Base-by-base conservation (phyloP, 2,797 vertebrate genomes). In the Lates japonicus region DNA sequence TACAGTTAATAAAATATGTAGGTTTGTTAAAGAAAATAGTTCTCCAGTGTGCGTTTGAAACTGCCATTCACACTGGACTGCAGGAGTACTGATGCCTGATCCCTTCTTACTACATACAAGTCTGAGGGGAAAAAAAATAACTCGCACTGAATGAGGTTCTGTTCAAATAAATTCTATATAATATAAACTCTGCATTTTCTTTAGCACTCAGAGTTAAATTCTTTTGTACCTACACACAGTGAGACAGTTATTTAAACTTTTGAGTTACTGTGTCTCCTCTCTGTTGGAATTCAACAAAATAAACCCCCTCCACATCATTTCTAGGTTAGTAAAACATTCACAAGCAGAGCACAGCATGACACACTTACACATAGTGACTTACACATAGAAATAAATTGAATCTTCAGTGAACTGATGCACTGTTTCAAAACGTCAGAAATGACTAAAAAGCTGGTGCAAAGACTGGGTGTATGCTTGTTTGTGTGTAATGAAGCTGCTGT, bases 311-410 rank as follows among this genome's bases (percentile, higher is more conserved):
- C 2, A 54, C 33, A 17, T 20, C 6, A 52, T 54, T 25, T 31
- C 8, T 16, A 17, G 29, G 29, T 82, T 22, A 64, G 25, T 52
- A 46, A 69, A 69, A 72, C 49, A 58, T 37, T 35, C 19, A 65
- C 37, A 54, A 75, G 39, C 66, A 81, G 64, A 59, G 54, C 59
- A 29, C 42, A 51, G 65, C 68, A 20, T 39, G 4, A 29, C 20
- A 51, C 57, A 66, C 25, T 57, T 22, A 19, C 39, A 2, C 49
- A 63, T 42, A 48, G 9, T 42, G 1, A 39, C 13, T 10, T 55
- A 31, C 9, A 14, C 20, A 14, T 7, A 17, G 4, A 51, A 64
- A 35, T 25, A 46, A n/a, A 64, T 10, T 37, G 1, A 31, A 20
- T 54, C 22, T 12, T 55, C n/a, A 48, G 10, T 55, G 2, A 55